phyloP scores from a whole-genome alignment of 2,888 invertebrate species.

The Nematopogon swammerdamellus region DNA sequence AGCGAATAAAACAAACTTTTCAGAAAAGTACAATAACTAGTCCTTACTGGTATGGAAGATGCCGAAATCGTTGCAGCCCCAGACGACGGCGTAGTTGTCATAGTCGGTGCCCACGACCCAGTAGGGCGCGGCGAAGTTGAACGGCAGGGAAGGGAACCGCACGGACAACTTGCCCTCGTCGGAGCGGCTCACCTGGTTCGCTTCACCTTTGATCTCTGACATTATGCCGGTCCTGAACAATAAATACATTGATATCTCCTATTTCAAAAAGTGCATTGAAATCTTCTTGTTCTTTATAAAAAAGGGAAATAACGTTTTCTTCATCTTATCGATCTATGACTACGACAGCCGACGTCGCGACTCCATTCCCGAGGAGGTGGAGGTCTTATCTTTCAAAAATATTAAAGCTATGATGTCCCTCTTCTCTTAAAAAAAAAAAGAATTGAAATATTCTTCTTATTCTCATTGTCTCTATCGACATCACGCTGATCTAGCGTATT shows the following conservation, averaged over 20 bases:
- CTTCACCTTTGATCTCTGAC: conserved; percentile 56
- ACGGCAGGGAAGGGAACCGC: conserved; percentile 60
- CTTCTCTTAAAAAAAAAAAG: no score
- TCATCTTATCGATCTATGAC: no score
- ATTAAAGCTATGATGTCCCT: no score
- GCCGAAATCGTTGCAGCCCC: conserved; percentile 57
- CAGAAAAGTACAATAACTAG: no score
- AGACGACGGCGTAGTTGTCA: conserved; percentile 66
- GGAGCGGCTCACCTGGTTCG: conserved; percentile 41
- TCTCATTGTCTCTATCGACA: no score
- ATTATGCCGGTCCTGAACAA: conserved; percentile 49
- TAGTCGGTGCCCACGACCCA: conserved; percentile 73
- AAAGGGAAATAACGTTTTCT: no score
- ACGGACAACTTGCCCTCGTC: conserved; percentile 61
- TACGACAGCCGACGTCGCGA: conserved; percentile 55
- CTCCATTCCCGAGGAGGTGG: conserved; percentile 62
- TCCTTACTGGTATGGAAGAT: conserved; percentile 51
- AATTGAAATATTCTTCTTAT: no score
- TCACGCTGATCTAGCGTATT: no score
- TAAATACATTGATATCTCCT: neutral
- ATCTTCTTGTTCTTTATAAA: no score
- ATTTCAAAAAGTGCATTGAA: no score
- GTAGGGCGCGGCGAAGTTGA: conserved; percentile 44
- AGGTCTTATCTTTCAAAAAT: no score
- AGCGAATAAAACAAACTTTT: no score